These are phyloP conservation scores for Actias luna DNA, from an alignment of 2,888 invertebrate species.

Conservation along the genomic window DNA sequence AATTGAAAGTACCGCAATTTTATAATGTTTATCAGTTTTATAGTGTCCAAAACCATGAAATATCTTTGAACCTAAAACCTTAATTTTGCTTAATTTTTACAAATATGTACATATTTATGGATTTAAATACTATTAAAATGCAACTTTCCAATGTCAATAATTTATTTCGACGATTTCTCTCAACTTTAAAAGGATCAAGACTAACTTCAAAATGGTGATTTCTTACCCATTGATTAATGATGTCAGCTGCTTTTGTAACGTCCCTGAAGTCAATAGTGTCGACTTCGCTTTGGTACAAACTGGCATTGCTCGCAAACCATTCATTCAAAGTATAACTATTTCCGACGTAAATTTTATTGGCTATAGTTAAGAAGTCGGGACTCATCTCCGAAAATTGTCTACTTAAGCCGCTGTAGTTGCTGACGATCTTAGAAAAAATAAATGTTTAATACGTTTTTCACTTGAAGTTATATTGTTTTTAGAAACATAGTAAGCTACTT, in stretches of 20 bases:
- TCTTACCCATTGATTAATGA: conserved; percentile 44
- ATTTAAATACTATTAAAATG: too few species aligned
- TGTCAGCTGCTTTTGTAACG: conserved; percentile 33
- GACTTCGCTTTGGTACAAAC: conserved; percentile 40
- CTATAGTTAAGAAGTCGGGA: conserved; percentile 41
- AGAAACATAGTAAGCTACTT: too few species aligned
- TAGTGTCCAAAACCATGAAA: too few species aligned
- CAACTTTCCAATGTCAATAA: too few species aligned
- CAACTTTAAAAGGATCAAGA: not conserved
- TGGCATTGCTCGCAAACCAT: conserved; percentile 31
- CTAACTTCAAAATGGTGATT: not conserved
- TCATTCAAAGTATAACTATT: conserved; percentile 32
- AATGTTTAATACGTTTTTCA: too few species aligned
- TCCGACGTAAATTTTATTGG: conserved; percentile 49
- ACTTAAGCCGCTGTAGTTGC: conserved; percentile 38
- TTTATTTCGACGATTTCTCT: not conserved
- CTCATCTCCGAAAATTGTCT: conserved; percentile 37
- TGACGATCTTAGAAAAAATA: conserved; percentile 37
- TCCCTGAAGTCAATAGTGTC: conserved; percentile 41
- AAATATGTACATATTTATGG: too few species aligned
- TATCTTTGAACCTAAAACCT: too few species aligned
- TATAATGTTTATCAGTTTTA: too few species aligned
- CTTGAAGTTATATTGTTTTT: too few species aligned
- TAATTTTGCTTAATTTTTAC: too few species aligned
- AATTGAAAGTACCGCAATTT: conserved; percentile 3